phyloP scores from a whole-genome alignment of 2,888 invertebrate species.

The Drosophila testacea region DNA sequence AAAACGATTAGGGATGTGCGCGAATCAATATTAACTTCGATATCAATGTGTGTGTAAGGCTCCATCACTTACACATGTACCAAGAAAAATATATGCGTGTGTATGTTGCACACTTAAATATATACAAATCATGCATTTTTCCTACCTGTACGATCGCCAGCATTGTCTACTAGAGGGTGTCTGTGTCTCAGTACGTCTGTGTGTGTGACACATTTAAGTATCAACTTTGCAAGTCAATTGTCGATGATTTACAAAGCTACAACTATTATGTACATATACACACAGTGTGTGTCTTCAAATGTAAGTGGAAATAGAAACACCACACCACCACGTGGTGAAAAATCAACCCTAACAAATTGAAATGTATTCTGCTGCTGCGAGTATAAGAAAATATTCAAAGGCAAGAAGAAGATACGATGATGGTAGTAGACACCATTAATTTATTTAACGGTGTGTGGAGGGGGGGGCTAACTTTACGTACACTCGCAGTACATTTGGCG shows the following conservation, averaged over 20 bases:
- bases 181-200: neutral
- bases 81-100: neutral
- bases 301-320: slow-evolving; percentile 32
- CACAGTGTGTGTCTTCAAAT: slow-evolving; percentile 2
- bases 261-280: slow-evolving; percentile 7
- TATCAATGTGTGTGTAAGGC: neutral
- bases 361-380: slow-evolving; percentile 27
- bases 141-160: slow-evolving; percentile 45
- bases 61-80: slow-evolving; percentile 1
- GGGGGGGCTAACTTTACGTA: too few species aligned
- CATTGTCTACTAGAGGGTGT: slow-evolving; percentile 6
- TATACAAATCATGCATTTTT: slow-evolving; percentile 28
- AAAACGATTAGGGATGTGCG: neutral
- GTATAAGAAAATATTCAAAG: slow-evolving; percentile 24
- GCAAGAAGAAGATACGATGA: slow-evolving; percentile 41
- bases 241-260: slow-evolving; percentile 45
- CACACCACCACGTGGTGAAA: slow-evolving; percentile 77
- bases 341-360: slow-evolving; percentile 77
- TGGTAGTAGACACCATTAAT: slow-evolving; percentile 5
- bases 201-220: slow-evolving; percentile 39
- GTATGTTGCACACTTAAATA: neutral
- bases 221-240: slow-evolving; percentile 42
- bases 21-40: neutral
- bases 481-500: neutral
- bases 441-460: too few species aligned